These are phyloP conservation scores for Himantopus leucocephalus DNA, from an alignment of 2,113 vertebrate species.

Conservation along the genomic window DNA sequence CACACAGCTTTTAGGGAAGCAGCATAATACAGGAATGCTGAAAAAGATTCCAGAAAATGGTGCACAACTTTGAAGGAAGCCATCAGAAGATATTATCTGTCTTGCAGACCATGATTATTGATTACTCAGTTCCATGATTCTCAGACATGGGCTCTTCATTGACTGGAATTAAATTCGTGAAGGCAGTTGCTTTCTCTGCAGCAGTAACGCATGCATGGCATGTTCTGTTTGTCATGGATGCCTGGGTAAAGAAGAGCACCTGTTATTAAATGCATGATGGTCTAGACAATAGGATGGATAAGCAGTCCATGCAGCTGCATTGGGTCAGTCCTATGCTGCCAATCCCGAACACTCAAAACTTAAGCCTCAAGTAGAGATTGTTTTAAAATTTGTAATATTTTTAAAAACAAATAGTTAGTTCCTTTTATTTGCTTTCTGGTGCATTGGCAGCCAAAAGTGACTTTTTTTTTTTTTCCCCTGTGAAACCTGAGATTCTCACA, in stretches of 20 bases:
- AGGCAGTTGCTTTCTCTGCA: background rate
- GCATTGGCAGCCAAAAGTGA: background rate
- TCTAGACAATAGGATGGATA: background rate
- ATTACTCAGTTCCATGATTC: background rate
- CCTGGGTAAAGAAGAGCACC: background rate
- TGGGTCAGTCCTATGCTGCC: background rate
- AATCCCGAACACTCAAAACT: background rate
- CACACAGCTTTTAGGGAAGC: slow-evolving; percentile 57
- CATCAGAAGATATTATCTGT: background rate
- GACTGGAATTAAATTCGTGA: background rate
- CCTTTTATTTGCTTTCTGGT: background rate
- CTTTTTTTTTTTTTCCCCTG: background rate
- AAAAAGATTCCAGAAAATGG: background rate
- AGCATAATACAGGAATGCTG: background rate
- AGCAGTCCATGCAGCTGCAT: background rate
- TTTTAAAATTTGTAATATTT: background rate
- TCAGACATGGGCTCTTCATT: background rate
- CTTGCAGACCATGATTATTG: background rate
- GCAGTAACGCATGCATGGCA: background rate
- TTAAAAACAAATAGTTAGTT: background rate
- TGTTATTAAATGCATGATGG: background rate
- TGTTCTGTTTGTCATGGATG: background rate
- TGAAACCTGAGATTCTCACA: background rate
- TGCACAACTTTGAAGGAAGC: slow-evolving; percentile 1
- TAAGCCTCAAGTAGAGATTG: background rate